A percentile compares a stretch with the other conserved stretches of the same genome.
Evolutionary conservation across 2,797 vertebrate species (phyloP).

Genomic region (Lutjanus campechanus): DNA sequence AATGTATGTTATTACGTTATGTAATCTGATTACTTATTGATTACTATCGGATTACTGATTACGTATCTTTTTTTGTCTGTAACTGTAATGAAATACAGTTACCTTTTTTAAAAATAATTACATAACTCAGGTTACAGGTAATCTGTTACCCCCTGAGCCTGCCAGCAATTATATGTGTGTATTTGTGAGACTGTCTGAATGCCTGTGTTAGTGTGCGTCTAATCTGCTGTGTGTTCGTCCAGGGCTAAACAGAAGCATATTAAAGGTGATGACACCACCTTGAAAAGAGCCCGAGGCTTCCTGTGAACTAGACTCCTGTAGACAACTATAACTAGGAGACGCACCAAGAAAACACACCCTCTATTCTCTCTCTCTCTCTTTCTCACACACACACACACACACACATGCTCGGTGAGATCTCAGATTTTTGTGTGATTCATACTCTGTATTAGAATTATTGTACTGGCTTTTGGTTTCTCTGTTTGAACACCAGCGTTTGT

Average conservation of each 20-base stretch:
- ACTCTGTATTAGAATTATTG: neutral
- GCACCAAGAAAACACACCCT: neutral
- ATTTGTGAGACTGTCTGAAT: neutral
- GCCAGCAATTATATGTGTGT: neutral
- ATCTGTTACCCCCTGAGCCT: too few relatives aligned
- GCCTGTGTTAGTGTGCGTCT: neutral
- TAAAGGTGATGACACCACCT: conserved; percentile 25
- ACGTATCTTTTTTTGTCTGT: too few relatives aligned
- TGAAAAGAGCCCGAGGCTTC: neutral
- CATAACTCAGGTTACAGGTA: too few relatives aligned
- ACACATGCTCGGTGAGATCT: neutral
- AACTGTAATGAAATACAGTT: too few relatives aligned
- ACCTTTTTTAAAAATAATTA: too few relatives aligned
- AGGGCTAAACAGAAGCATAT: neutral
- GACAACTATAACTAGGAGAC: neutral
- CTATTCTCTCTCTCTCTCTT: neutral
- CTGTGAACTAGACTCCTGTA: conserved; percentile 10
- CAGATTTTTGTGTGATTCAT: conserved; percentile 5
- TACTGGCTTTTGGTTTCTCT: neutral
- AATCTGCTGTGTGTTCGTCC: neutral
- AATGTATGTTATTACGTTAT: too few relatives aligned
- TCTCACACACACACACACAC: neutral
- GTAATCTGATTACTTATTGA: too few relatives aligned
- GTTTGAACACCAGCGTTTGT: conserved; percentile 11
- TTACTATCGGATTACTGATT: too few relatives aligned